Conservation (phyloP, 2,888 invertebrate genomes). For the Eumerus sabulonum region DNA sequence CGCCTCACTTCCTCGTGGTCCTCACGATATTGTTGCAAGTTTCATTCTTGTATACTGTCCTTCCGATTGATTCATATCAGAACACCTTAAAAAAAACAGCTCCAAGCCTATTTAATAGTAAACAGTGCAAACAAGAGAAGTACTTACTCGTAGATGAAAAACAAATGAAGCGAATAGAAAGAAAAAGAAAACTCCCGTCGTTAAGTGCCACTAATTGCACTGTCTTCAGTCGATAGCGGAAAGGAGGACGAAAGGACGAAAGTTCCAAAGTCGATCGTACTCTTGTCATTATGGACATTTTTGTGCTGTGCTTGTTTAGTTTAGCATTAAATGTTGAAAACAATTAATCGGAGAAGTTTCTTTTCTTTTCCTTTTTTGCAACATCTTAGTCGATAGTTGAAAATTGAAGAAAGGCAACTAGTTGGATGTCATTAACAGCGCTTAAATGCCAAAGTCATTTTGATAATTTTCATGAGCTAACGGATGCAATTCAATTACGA, state of each 20-base stretch:
- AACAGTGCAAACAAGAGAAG: neutral
- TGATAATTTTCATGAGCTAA: too few species aligned
- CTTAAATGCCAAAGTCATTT: neutral
- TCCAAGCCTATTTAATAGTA: slow-evolving; percentile 1
- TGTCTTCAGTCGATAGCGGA: slow-evolving; percentile 36
- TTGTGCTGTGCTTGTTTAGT: neutral
- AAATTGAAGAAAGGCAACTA: too few species aligned
- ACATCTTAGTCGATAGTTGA: too few species aligned
- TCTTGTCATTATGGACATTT: neutral
- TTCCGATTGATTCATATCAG: neutral
- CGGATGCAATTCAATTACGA: too few species aligned
- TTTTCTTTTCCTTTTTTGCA: too few species aligned
- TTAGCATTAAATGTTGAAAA: neutral
- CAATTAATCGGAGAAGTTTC: too few species aligned
- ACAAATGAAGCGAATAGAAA: slow-evolving; percentile 3
- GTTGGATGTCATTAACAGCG: neutral
- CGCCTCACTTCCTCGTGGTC: too few species aligned
- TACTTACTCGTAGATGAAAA: too few species aligned
- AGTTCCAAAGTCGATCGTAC: slow-evolving; percentile 19
- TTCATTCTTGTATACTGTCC: slow-evolving; percentile 9
- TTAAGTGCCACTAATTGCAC: slow-evolving; percentile 55
- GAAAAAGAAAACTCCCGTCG: slow-evolving; percentile 30
- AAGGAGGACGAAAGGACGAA: slow-evolving; percentile 24
- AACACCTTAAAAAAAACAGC: too few species aligned
- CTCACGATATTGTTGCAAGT: neutral